A percentile compares a stretch with the other conserved stretches of the same genome.
These are phyloP conservation scores for Crambe crambe DNA, from an alignment of 37 sponge, comb jelly and placozoan genomes.

Conservation along the genomic window DNA sequence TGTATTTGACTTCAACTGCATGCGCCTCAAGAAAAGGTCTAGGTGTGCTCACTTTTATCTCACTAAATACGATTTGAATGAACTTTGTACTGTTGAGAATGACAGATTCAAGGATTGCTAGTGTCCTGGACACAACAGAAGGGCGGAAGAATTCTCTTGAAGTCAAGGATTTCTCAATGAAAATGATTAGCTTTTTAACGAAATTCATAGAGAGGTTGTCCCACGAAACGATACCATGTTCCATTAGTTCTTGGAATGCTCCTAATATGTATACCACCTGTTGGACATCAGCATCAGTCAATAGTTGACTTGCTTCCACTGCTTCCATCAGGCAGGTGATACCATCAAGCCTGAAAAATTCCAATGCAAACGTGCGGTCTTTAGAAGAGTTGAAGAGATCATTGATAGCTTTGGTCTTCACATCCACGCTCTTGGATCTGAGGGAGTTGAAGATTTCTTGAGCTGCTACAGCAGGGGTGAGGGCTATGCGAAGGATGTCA, in stretches of 20 bases:
- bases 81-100: slow-evolving; percentile 61
- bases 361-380: slow-evolving; percentile 64
- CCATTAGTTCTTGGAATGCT: slow-evolving; percentile 85
- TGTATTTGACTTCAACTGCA: slow-evolving; percentile 54
- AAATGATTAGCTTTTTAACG: slow-evolving; percentile 77
- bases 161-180: slow-evolving; percentile 53
- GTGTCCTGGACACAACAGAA: slow-evolving; percentile 45
- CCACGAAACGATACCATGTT: slow-evolving; percentile 89
- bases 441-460: slow-evolving; percentile 48
- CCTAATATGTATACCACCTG: slow-evolving; percentile 47
- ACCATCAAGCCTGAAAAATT: slow-evolving; percentile 73
- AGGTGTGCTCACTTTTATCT: slow-evolving; percentile 43
- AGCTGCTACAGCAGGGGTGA: slow-evolving; percentile 53
- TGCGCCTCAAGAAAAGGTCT: slow-evolving; percentile 32
- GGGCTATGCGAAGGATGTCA: slow-evolving; percentile 70
- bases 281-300: slow-evolving; percentile 20
- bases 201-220: slow-evolving; percentile 67
- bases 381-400: slow-evolving; percentile 43
- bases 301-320: slow-evolving; percentile 42
- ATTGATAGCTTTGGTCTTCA: slow-evolving; percentile 12
- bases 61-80: slow-evolving; percentile 36
- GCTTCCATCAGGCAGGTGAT: slow-evolving; percentile 44
- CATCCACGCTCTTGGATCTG: slow-evolving; percentile 12
- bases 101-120: slow-evolving; percentile 76
- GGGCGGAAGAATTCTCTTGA: slow-evolving; percentile 35